A percentile compares a stretch with the other conserved stretches of the same genome.
phyloP scores from a whole-genome alignment of 1,140 invertebrate genomes.

The Brachystomella parvula region DNA sequence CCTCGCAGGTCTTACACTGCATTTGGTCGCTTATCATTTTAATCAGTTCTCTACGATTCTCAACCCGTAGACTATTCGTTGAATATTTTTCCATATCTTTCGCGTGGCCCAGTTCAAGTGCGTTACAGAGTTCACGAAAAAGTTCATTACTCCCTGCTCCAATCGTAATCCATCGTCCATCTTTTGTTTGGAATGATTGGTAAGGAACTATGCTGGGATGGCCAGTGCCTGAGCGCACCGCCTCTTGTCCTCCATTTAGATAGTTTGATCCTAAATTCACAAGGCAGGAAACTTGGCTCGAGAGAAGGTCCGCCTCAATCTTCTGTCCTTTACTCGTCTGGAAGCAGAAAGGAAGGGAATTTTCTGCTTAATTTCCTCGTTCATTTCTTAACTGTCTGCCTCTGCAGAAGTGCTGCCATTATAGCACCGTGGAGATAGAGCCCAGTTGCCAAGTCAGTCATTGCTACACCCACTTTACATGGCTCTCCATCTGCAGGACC shows the following conservation, averaged over 20 bases:
- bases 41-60: constrained; percentile 63
- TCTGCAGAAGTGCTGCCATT: constrained; percentile 59
- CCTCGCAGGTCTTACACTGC: constrained; percentile 55
- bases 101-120: constrained; percentile 56
- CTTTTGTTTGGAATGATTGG: constrained; percentile 70
- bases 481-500: constrained; percentile 74
- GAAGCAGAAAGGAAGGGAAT: constrained; percentile 9
- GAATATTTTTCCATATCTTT: constrained; percentile 56
- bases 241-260: constrained; percentile 66
- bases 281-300: constrained; percentile 79
- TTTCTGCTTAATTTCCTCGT: neutral
- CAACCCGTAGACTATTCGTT: constrained; percentile 65
- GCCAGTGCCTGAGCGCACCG: constrained; percentile 72
- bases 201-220: constrained; percentile 94
- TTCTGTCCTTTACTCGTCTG: constrained; percentile 74
- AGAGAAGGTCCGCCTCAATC: constrained; percentile 88
- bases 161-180: constrained; percentile 63
- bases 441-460: constrained; percentile 87
- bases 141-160: constrained; percentile 66
- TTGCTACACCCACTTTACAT: constrained; percentile 83
- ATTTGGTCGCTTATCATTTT: constrained; percentile 57
- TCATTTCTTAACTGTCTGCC: constrained; percentile 18
- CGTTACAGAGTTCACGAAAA: constrained; percentile 60
- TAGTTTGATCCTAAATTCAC: constrained; percentile 87
- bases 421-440: constrained; percentile 93